A percentile compares a stretch with the other conserved stretches of the same genome.
Evolutionary conservation across 2,797 vertebrate genomes (phyloP).

Genomic region (Leptodactylus fallax): DNA sequence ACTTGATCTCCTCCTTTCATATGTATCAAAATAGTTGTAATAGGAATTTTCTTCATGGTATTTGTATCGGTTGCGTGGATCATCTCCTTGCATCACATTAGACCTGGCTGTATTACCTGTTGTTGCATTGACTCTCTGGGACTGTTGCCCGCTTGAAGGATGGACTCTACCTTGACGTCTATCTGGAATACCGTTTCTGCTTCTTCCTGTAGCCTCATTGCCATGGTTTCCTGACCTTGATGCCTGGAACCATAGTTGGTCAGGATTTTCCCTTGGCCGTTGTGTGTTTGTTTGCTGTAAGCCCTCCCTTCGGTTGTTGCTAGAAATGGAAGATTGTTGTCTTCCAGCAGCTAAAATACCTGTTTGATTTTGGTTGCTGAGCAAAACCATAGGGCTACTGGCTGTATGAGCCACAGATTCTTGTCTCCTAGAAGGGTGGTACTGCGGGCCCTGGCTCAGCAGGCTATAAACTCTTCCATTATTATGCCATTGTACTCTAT

Average conservation of each 20-base stretch:
- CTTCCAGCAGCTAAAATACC: conserved; percentile 63
- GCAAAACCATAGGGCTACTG: conserved; percentile 67
- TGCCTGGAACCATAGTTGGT: conserved; percentile 76
- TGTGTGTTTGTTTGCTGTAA: conserved; percentile 42
- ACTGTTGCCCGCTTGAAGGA: conserved; percentile 61
- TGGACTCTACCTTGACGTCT: conserved; percentile 56
- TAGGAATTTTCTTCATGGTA: conserved; percentile 84
- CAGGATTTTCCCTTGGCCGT: conserved; percentile 62
- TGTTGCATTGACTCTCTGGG: conserved; percentile 54
- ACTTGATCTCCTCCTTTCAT: conserved; percentile 83
- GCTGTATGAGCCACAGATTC: conserved; percentile 68
- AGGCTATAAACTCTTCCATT: conserved; percentile 88
- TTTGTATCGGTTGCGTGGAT: conserved; percentile 89
- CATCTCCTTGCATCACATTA: conserved; percentile 84
- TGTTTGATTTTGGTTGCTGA: conserved; percentile 71
- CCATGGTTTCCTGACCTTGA: conserved; percentile 52
- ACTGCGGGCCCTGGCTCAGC: conserved; percentile 80
- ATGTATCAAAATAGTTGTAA: conserved; percentile 91
- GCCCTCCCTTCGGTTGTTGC: conserved; percentile 16
- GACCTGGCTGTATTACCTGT: conserved; percentile 69
- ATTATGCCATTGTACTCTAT: conserved; percentile 87
- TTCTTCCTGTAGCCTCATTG: conserved; percentile 11
- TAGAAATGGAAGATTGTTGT: conserved; percentile 65
- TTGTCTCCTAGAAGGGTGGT: conserved; percentile 80
- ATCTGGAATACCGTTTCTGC: conserved; percentile 44